A percentile compares a stretch with the other conserved stretches of the same genome.
These are phyloP conservation scores for Bubo scandiacus DNA, from an alignment of 2,113 vertebrate genomes.

Conservation along the genomic window DNA sequence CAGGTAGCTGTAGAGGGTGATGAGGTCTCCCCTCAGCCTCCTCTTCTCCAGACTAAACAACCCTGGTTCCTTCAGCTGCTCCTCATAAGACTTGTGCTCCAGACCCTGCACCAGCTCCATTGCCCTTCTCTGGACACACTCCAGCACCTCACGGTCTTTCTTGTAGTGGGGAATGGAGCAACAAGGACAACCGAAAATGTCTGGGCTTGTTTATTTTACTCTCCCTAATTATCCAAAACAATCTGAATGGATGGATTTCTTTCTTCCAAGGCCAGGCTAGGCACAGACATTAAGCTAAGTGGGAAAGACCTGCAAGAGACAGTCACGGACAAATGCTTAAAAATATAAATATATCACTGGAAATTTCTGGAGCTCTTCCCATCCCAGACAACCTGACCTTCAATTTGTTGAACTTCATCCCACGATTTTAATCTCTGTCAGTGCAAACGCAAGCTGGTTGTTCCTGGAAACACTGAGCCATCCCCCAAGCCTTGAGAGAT, in stretches of 20 bases:
- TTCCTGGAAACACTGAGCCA: neutral
- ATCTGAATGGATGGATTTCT: neutral
- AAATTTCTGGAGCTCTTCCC: neutral
- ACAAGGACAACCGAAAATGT: neutral
- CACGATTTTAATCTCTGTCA: neutral
- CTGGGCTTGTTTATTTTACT: neutral
- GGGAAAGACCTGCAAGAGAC: neutral
- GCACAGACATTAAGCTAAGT: neutral
- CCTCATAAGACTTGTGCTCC: neutral
- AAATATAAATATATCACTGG: neutral
- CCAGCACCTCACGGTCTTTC: neutral
- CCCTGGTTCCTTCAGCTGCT: neutral
- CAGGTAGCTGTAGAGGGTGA: fast-evolving
- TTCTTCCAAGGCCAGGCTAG: neutral
- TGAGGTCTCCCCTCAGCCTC: neutral
- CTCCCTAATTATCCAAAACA: neutral
- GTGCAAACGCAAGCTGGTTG: neutral
- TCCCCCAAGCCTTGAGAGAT: neutral
- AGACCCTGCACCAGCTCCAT: fast-evolving
- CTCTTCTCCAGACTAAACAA: neutral
- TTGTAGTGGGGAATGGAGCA: neutral
- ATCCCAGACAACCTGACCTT: neutral
- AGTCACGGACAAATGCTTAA: neutral
- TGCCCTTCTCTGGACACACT: fast-evolving
- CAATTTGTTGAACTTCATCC: neutral